Conservation (phyloP, 2,797 vertebrate genomes). For the Melanotaenia boesemani region DNA sequence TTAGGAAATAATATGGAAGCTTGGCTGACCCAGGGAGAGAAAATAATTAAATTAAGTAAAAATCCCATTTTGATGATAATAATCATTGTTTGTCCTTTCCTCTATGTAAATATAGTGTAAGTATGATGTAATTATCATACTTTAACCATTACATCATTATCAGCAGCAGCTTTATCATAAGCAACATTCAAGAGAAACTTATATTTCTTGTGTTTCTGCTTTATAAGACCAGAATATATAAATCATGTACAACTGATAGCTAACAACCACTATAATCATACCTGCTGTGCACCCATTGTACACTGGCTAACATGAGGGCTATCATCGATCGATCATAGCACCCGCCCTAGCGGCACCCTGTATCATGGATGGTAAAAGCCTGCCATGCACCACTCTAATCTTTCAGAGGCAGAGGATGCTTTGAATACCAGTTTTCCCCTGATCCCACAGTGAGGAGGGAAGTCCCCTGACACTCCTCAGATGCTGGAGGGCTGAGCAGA, state of each 20-base stretch:
- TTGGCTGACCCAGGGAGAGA: neutral
- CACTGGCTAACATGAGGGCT: conserved; percentile 6
- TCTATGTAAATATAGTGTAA: neutral
- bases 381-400: conserved; percentile 36
- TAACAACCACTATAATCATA: neutral
- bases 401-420: conserved; percentile 40
- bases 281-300: neutral
- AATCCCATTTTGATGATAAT: neutral
- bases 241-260: neutral
- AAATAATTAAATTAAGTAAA: neutral
- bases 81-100: neutral
- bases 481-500: conserved; percentile 27
- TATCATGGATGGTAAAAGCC: conserved; percentile 54
- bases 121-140: neutral
- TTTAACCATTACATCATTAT: neutral
- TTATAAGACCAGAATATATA: neutral
- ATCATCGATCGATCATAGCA: conserved; percentile 30
- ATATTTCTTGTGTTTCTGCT: neutral
- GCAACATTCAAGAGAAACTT: neutral
- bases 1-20: neutral
- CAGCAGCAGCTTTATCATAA: neutral
- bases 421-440: conserved; percentile 55
- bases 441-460: conserved; percentile 29
- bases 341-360: conserved; percentile 47
- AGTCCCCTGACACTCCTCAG: conserved; percentile 44